Evolutionary conservation across 2,797 vertebrate genomes (phyloP).

Genomic region (Clarias laeviceps): DNA sequence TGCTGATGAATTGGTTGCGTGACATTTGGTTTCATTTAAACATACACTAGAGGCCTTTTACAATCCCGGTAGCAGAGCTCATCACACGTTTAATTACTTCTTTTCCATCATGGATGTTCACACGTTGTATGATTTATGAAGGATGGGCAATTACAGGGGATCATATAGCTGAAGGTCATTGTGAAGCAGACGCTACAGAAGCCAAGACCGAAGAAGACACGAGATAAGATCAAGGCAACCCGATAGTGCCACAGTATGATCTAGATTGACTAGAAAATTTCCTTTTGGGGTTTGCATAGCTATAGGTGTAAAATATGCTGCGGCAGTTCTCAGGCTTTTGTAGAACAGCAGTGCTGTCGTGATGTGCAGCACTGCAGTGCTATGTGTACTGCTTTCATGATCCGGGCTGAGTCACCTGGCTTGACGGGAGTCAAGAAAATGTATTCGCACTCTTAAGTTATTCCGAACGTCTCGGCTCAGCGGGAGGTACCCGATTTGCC

Average conservation of each 20-base stretch:
- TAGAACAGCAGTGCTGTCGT: slow-evolving; percentile 59
- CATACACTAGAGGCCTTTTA: slow-evolving; percentile 10
- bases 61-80: neutral
- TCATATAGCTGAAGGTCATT: slow-evolving; percentile 28
- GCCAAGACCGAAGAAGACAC: neutral
- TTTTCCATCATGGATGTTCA: slow-evolving; percentile 29
- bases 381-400: slow-evolving; percentile 69
- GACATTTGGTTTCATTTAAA: slow-evolving; percentile 12
- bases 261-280: neutral
- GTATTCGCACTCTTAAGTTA: slow-evolving; percentile 51
- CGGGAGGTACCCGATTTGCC: slow-evolving; percentile 13
- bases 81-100: slow-evolving; percentile 18
- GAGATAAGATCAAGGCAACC: neutral
- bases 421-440: slow-evolving; percentile 51
- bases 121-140: slow-evolving; percentile 25
- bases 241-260: neutral
- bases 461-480: slow-evolving; percentile 25
- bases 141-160: slow-evolving; percentile 14
- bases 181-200: slow-evolving; percentile 7
- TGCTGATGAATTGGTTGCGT: slow-evolving; percentile 7
- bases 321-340: slow-evolving; percentile 27
- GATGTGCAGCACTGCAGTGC: slow-evolving; percentile 76
- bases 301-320: slow-evolving; percentile 29
- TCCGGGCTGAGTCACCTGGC: slow-evolving; percentile 74
- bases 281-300: neutral